These are phyloP conservation scores for Meloidogyne chitwoodi DNA, from an alignment of 1,140 invertebrate species.

Conservation along the genomic window DNA sequence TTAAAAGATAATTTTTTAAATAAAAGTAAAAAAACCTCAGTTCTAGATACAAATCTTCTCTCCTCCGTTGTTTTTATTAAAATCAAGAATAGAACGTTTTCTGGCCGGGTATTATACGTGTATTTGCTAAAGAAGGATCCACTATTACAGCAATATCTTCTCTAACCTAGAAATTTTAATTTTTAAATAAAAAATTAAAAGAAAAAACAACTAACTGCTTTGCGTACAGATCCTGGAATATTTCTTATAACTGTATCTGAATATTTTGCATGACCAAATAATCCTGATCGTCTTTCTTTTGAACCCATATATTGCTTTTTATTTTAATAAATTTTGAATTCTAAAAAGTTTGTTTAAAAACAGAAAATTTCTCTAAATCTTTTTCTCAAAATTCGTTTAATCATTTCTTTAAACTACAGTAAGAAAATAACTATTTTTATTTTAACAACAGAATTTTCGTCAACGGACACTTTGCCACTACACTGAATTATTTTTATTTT, in stretches of 20 bases:
- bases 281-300: background rate
- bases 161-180: background rate
- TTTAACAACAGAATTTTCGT: no score
- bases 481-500: no score
- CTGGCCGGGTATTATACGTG: background rate
- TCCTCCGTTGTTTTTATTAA: background rate
- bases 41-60: background rate
- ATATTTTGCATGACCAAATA: conserved; percentile 4
- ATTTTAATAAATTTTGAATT: no score
- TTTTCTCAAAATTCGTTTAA: no score
- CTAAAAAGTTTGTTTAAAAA: no score
- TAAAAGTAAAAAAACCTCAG: no score
- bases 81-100: background rate
- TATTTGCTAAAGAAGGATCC: background rate
- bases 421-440: no score
- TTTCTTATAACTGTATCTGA: background rate
- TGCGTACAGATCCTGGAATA: background rate
- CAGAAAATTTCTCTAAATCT: no score
- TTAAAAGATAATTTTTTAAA: no score
- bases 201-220: background rate
- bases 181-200: no score
- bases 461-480: no score
- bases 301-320: background rate
- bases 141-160: background rate
- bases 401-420: no score